A percentile compares a stretch with the other conserved stretches of the same genome.
Evolutionary conservation across 2,113 vertebrate genomes (phyloP).

Genomic region (Tupaia tana): DNA sequence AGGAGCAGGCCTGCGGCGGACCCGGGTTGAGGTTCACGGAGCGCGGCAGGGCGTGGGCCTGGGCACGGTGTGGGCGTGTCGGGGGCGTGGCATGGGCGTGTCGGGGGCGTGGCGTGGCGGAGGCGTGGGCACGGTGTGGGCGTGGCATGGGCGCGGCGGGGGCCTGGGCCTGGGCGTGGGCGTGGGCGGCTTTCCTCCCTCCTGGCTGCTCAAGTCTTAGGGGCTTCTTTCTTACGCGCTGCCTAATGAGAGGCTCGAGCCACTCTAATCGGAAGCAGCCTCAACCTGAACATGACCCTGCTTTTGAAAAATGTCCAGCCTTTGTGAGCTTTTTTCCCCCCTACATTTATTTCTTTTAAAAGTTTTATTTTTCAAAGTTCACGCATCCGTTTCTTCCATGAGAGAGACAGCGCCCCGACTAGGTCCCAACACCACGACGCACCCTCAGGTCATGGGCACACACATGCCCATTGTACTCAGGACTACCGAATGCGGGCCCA

Average conservation of each 20-base stretch:
- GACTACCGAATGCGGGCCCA: too few species aligned
- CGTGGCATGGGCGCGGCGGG: too few species aligned
- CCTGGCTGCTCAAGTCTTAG: neutral
- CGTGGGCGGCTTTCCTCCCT: neutral
- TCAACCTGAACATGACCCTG: too few species aligned
- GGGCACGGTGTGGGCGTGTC: accelerated
- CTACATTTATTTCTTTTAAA: too few species aligned
- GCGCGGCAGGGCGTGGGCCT: accelerated
- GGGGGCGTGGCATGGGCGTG: accelerated
- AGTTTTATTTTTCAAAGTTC: too few species aligned
- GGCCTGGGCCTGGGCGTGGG: too few species aligned
- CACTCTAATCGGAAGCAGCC: neutral
- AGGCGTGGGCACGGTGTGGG: accelerated
- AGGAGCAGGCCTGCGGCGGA: neutral
- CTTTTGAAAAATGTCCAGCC: neutral
- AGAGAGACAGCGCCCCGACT: too few species aligned
- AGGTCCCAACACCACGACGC: too few species aligned
- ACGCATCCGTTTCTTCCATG: too few species aligned
- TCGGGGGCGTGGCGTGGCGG: accelerated
- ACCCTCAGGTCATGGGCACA: too few species aligned
- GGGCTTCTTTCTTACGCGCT: neutral
- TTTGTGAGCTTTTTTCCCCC: neutral
- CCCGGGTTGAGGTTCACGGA: neutral
- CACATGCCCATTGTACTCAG: too few species aligned
- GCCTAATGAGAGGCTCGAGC: neutral